Evolutionary conservation across 2,797 vertebrate genomes (phyloP).

Genomic region (Sebastes oblongus): DNA sequence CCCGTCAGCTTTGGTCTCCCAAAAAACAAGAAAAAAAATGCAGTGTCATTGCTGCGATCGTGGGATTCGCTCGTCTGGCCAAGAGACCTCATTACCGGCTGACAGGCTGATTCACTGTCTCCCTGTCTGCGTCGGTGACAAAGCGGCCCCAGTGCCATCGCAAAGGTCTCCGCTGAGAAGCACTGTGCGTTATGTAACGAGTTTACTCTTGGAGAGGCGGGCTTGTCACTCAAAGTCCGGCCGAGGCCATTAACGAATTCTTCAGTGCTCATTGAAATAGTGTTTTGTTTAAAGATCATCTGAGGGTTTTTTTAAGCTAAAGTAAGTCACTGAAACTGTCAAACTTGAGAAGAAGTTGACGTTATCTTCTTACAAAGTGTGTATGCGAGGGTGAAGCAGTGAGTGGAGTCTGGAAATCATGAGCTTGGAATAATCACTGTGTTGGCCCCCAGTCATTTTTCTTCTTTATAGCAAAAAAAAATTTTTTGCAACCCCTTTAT

Average conservation of each 20-base stretch:
- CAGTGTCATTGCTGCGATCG: slow-evolving; percentile 36
- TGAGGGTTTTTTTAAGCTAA: background rate
- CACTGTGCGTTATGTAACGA: slow-evolving; percentile 36
- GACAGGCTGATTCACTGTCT: slow-evolving; percentile 57
- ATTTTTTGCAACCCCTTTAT: background rate
- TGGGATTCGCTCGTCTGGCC: slow-evolving; percentile 42
- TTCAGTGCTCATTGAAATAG: background rate
- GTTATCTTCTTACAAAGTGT: background rate
- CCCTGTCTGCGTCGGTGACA: slow-evolving; percentile 46
- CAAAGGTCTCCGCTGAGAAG: slow-evolving; percentile 25
- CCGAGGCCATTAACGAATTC: slow-evolving; percentile 23
- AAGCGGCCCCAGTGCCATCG: slow-evolving; percentile 45
- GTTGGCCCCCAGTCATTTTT: background rate
- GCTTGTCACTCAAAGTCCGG: slow-evolving; percentile 28
- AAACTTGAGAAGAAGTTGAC: background rate
- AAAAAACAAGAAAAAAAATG: slow-evolving; percentile 2
- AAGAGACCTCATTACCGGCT: slow-evolving; percentile 48
- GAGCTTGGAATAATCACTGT: background rate
- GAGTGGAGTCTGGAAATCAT: background rate
- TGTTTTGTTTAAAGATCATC: background rate
- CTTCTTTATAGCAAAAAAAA: background rate
- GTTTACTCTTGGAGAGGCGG: slow-evolving; percentile 29
- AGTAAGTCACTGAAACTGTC: background rate
- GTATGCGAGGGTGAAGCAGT: background rate
- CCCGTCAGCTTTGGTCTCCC: background rate